Conservation (phyloP, 2,888 invertebrate genomes). For the Melanostoma scalare region DNA sequence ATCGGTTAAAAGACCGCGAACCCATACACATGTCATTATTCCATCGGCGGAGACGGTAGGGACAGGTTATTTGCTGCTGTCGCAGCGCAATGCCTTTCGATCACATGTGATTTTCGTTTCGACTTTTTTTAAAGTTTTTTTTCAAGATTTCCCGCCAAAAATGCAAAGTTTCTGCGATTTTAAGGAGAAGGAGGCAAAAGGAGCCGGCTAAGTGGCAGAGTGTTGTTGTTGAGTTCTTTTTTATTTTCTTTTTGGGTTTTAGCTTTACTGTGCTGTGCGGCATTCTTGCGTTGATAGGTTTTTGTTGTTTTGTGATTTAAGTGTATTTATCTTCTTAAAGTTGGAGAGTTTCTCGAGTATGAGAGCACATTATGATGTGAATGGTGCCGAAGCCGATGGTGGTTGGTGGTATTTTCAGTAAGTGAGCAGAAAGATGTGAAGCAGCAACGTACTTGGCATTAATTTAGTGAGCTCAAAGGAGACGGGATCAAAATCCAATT, state of each 20-base stretch:
- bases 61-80: slow-evolving; percentile 58
- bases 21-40: slow-evolving; percentile 36
- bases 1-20: slow-evolving; percentile 63
- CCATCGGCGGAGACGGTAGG: slow-evolving; percentile 22
- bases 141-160: slow-evolving; percentile 64
- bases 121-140: background rate
- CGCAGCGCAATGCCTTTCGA: slow-evolving; percentile 17
- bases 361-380: background rate
- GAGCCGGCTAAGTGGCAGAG: slow-evolving; percentile 53
- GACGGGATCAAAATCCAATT: no score
- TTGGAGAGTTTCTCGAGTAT: slow-evolving; percentile 25
- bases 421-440: slow-evolving; percentile 14
- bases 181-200: slow-evolving; percentile 1
- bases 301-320: slow-evolving; percentile 38
- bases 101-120: slow-evolving; percentile 42
- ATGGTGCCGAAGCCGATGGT: background rate
- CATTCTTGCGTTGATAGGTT: slow-evolving; percentile 36
- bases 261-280: slow-evolving; percentile 10
- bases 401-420: slow-evolving; percentile 26
- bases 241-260: background rate
- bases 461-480: background rate
- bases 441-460: background rate
- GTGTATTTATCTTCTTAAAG: slow-evolving; percentile 49
- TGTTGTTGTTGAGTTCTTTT: slow-evolving; percentile 31
- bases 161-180: slow-evolving; percentile 42